These are phyloP conservation scores for Colinus virginianus DNA, from an alignment of 2,113 vertebrate genomes.

Conservation along the genomic window DNA sequence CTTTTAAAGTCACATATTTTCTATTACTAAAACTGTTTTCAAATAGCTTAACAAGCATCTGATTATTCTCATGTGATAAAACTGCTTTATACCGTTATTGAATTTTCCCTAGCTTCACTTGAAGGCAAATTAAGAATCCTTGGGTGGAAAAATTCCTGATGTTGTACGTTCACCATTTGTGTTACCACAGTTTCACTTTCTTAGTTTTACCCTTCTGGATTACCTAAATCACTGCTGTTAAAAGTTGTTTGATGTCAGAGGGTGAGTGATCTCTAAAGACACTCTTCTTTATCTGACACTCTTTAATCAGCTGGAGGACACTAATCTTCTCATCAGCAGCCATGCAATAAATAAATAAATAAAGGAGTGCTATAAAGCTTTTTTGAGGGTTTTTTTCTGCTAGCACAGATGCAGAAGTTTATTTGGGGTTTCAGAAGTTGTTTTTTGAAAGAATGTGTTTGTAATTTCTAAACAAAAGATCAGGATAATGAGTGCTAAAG, in stretches of 20 bases:
- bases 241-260: neutral
- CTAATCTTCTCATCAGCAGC: neutral
- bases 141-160: neutral
- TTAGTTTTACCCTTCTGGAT: neutral
- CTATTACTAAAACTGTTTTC: neutral
- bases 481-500: neutral
- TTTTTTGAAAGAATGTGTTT: neutral
- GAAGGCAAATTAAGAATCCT: neutral
- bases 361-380: neutral
- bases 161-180: neutral
- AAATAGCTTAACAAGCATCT: neutral
- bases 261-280: neutral
- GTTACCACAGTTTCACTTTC: neutral
- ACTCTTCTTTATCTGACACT: neutral
- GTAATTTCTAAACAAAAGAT: neutral
- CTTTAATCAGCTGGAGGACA: neutral
- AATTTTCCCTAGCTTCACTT: neutral
- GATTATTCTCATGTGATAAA: neutral
- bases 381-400: neutral
- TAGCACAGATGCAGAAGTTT: neutral
- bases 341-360: neutral
- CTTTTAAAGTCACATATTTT: neutral
- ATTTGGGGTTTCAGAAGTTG: slow-evolving; percentile 31
- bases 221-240: neutral
- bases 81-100: neutral